Evolutionary conservation across 2,888 invertebrate genomes (phyloP).

Genomic region (Philhelius pedissequus): DNA sequence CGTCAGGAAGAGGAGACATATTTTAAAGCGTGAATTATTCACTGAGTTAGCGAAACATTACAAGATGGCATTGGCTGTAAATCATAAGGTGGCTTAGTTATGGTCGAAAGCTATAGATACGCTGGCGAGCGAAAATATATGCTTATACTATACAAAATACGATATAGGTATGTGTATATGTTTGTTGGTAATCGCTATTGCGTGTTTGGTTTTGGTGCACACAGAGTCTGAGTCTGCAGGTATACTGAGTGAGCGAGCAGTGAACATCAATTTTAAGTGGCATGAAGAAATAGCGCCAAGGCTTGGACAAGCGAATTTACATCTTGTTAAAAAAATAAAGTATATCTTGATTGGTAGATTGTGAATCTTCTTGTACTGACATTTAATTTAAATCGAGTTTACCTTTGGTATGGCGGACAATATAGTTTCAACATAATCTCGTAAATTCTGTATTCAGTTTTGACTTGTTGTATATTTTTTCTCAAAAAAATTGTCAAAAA

Average conservation of each 20-base stretch:
- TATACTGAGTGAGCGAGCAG: constrained; percentile 2
- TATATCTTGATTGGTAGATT: not conserved
- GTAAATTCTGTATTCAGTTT: not conserved
- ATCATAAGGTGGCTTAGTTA: constrained; percentile 46
- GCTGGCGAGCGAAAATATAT: too few species aligned
- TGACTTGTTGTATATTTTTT: not conserved
- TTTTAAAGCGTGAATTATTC: constrained; percentile 51
- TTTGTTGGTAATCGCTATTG: constrained; percentile 19
- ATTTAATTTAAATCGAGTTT: not conserved
- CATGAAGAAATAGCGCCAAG: not conserved
- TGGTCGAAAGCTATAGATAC: not conserved
- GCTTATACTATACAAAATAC: too few species aligned
- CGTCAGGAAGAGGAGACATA: constrained; percentile 34
- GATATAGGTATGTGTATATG: not conserved
- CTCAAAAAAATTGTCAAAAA: not conserved
- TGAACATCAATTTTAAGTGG: constrained; percentile 31
- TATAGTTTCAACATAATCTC: not conserved
- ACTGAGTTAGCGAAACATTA: constrained; percentile 39
- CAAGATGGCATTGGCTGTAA: constrained; percentile 31
- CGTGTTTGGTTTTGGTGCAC: constrained; percentile 3
- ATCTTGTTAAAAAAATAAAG: not conserved
- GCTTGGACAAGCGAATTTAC: not conserved
- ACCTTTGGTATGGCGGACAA: not conserved
- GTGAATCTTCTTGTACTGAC: not conserved
- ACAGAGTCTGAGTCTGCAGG: constrained; percentile 5